Evolutionary conservation across 2,797 vertebrate genomes (phyloP), one percentile per base, ranked within the genome.

Genomic region (Astyanax mexicanus): DNA sequence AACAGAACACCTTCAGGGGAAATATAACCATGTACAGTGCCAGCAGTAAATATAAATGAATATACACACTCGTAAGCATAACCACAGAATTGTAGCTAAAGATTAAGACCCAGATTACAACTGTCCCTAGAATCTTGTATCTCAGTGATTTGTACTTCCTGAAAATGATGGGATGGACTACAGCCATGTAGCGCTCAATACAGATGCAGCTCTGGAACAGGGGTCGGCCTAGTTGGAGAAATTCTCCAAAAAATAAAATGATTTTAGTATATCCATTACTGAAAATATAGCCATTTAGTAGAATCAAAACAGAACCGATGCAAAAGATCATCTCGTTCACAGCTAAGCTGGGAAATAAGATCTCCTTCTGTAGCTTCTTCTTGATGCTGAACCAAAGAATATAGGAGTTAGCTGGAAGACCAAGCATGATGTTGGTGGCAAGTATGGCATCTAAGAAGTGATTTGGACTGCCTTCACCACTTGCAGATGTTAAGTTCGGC

Each of bases 131-230:
- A 23, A 70, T 25, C 57, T 77, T 85, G 74, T 72, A 65, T 69
- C 77, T 78, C 47, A 78, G 44, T 47, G 42, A 32, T 64, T 68
- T 68, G 47, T 3, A 72, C 47, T 74, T 80, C n/a, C 80, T 68
- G 52, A 78, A 83, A 49, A 49, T 55, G 13, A 78, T 37, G 65
- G 83, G 51, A 27, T 54, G 51, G 23, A 54, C 51, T 51, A 54
- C 51, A 27, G 51, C 23, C 21, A 54, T 51, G 6, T 80, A 83
- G 11, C 68, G 32, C 65, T 79, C 78, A 2, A 79, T 1, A 44
- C 58, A 81, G 9, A 81, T 69, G 29, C 67, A 60, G 35, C 44
- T 73, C 45, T 72, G 81, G 27, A 83, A 83, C 55, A 80, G n/a
- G 23, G 68, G 72, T 37, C 61, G 68, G 2, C 76, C 72, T 0